Evolutionary conservation across 2,888 invertebrate species (phyloP).

Genomic region (Dicranocentrus wangi): DNA sequence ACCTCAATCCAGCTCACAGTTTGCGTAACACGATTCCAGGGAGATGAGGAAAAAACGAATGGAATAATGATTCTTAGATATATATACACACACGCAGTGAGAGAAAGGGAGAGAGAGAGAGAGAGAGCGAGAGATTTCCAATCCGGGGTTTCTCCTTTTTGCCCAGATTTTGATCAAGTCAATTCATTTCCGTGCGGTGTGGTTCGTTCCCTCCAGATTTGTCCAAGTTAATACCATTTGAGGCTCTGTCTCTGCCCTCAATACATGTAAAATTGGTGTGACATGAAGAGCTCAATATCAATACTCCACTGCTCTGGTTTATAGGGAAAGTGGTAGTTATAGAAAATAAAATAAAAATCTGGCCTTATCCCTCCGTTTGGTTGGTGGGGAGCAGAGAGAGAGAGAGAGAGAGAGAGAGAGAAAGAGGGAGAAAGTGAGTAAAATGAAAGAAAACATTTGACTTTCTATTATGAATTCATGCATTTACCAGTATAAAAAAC

Average conservation of each 20-base stretch:
- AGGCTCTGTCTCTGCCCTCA: background rate
- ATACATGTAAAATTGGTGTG: background rate
- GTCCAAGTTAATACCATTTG: background rate
- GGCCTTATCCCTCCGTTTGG: no score
- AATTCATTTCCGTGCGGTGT: background rate
- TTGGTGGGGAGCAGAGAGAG: background rate
- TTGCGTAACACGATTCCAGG: background rate
- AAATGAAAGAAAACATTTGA: slow-evolving; percentile 4
- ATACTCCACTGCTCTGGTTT: background rate
- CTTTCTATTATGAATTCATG: slow-evolving; percentile 14
- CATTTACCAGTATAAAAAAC: background rate
- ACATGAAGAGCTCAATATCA: background rate
- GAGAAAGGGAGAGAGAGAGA: no score
- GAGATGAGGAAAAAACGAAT: background rate
- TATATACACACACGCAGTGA: no score
- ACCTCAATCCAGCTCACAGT: no score
- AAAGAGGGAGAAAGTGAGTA: no score
- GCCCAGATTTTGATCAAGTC: background rate
- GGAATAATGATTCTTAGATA: background rate
- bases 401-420: background rate
- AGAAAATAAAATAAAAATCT: background rate
- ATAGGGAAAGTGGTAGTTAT: background rate
- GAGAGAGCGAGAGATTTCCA: no score
- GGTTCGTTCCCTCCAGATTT: background rate
- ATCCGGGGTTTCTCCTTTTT: background rate